phyloP scores from a whole-genome alignment of 2,797 vertebrate genomes.

The Tapirus indicus region DNA sequence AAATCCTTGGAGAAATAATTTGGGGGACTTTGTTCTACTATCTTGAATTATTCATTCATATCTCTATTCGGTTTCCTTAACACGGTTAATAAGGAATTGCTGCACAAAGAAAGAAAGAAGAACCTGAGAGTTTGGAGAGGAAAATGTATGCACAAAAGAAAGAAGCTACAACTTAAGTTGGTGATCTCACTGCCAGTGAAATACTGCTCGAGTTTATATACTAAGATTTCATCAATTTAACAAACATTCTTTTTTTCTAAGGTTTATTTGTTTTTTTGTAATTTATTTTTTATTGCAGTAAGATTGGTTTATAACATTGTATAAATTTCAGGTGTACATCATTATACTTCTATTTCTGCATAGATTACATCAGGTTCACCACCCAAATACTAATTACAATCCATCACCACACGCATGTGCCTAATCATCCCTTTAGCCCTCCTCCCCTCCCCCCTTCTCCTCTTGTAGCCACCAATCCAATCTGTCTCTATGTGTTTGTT shows the following conservation, averaged over 20 bases:
- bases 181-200: background rate
- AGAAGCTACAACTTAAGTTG: background rate
- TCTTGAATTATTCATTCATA: background rate
- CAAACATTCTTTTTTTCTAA: background rate
- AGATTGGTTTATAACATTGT: no score
- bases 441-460: no score
- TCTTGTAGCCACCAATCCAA: no score
- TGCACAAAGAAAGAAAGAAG: constrained; percentile 13
- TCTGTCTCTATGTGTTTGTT: no score
- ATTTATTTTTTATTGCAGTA: no score
- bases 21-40: background rate
- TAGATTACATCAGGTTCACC: no score
- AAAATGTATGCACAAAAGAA: background rate
- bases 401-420: no score
- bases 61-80: constrained; percentile 10
- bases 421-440: no score
- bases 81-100: background rate
- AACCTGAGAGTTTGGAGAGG: background rate
- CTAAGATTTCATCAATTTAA: background rate
- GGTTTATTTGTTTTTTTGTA: no score
- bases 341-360: no score
- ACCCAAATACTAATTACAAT: no score
- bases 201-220: background rate
- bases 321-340: no score
- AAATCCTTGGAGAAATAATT: background rate